Base-by-base conservation (phyloP, 2,797 vertebrate species). In the Gambusia yucatana region DNA sequence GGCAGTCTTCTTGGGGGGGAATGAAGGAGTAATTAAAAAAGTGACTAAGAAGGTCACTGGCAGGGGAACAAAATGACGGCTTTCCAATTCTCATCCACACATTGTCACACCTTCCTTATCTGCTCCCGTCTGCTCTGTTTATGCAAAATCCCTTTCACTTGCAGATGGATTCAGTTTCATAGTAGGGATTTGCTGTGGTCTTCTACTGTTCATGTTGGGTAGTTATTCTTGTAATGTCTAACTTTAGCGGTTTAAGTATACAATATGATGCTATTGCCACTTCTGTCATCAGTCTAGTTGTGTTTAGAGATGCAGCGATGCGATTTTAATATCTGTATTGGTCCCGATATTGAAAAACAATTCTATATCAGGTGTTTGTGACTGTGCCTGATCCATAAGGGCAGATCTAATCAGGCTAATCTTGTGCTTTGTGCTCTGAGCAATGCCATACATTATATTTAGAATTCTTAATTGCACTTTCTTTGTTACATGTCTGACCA, bases 1-100 rank as follows among this genome's bases (percentile, higher is more conserved):
- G 77, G 13, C 3, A 0, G 69, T 55, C 72, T 84, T 81, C 63
- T 28, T 65, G n/a, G 16, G 5, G 25, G 30, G n/a, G 30, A 44
- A 36, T 77, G 79, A 81, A 81, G 61, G 85, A 75, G 78, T 52
- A 77, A 76, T 16, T 70, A 39, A 74, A 81, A 52, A 22, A 10
- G 55, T 80, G 63, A 81, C 77, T 80, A 9, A 82, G 75, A 78
- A 75, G 86, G 82, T 83, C 80, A 78, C 28, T 77, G 74, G 65
- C 14, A 72, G 76, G 83, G 75, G 61, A 79, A 48, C 72, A 39
- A 17, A 77, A 78, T 30, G 52, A 52, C 59, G 1, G 8, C 47
- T 36, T n/a, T 65, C 74, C 36, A 70, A 59, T 50, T 11, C 16
- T 73, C 48, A 30, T 30, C 28, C 55, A 57, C 17, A n/a, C 43